Percentiles rank a stretch among this genome's conserved stretches.
These are phyloP conservation scores for Mythimna ferrago DNA, from an alignment of 2,888 invertebrate species.

Conservation along the genomic window DNA sequence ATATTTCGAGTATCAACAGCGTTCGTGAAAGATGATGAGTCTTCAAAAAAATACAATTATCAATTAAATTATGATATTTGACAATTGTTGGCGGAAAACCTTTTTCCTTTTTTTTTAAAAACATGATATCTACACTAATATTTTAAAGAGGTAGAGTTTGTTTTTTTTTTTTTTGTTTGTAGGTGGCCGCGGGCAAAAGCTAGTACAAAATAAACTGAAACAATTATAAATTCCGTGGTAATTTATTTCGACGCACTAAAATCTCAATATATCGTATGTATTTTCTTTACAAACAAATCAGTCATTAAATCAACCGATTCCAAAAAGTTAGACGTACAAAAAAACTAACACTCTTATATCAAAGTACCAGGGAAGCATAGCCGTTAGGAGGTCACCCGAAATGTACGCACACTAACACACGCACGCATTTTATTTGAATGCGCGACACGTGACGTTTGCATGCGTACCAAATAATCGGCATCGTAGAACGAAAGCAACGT, in stretches of 20 bases:
- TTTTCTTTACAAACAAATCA: not conserved
- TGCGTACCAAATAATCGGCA: conserved; percentile 40
- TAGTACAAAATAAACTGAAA: too few species aligned
- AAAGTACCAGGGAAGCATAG: conserved; percentile 56
- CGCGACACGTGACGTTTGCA: conserved; percentile 50
- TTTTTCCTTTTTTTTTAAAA: not conserved
- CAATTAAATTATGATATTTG: not conserved
- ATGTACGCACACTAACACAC: conserved; percentile 47
- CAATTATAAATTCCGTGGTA: too few species aligned
- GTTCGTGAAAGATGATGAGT: not conserved
- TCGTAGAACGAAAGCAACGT: conserved; percentile 48
- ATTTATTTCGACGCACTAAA: too few species aligned
- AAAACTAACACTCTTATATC: conserved; percentile 49
- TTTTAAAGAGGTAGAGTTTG: too few species aligned
- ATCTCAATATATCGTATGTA: not conserved
- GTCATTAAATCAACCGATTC: conserved; percentile 1
- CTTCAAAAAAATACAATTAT: not conserved
- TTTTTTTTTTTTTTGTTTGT: too few species aligned
- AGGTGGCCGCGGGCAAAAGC: too few species aligned
- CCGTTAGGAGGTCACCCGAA: conserved; percentile 49
- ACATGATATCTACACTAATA: too few species aligned
- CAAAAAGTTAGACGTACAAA: conserved; percentile 39
- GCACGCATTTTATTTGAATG: conserved; percentile 57
- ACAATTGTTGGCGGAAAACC: not conserved
- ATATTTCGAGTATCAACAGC: not conserved